Evolutionary conservation across 2,113 vertebrate species (phyloP).

Genomic region (Nothoprocta perdicaria): DNA sequence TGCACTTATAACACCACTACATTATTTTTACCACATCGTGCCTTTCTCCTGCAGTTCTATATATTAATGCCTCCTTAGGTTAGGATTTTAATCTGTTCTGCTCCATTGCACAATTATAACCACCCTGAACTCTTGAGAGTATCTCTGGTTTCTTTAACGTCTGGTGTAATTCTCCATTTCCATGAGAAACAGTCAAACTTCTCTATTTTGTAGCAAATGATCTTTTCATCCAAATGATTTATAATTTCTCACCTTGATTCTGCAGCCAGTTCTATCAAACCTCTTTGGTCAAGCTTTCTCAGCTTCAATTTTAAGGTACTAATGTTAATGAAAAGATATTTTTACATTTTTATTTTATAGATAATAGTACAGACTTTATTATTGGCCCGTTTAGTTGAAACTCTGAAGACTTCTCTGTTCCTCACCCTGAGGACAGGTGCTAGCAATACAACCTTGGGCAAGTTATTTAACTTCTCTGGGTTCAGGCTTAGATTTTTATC

Average conservation of each 20-base stretch:
- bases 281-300: conserved; percentile 18
- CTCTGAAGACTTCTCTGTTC: conserved; percentile 12
- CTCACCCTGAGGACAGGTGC: background rate
- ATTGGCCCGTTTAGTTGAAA: background rate
- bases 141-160: conserved; percentile 34
- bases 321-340: conserved; percentile 31
- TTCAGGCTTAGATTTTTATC: background rate
- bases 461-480: conserved; percentile 18
- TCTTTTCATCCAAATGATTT: conserved; percentile 38
- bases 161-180: conserved; percentile 3
- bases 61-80: conserved; percentile 36
- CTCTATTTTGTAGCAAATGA: conserved; percentile 2
- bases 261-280: background rate
- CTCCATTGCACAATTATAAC: conserved; percentile 38
- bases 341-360: conserved; percentile 51
- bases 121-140: conserved; percentile 27
- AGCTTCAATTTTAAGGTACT: conserved; percentile 38
- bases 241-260: conserved; percentile 5
- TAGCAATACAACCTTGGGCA: conserved; percentile 1
- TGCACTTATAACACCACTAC: background rate
- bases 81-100: conserved; percentile 56
- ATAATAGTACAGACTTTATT: background rate
- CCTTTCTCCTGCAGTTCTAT: background rate
- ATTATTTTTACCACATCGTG: background rate
- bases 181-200: conserved; percentile 41